Evolutionary conservation across 2,797 vertebrate species (phyloP).

Genomic region (Pelochelys cantorii): DNA sequence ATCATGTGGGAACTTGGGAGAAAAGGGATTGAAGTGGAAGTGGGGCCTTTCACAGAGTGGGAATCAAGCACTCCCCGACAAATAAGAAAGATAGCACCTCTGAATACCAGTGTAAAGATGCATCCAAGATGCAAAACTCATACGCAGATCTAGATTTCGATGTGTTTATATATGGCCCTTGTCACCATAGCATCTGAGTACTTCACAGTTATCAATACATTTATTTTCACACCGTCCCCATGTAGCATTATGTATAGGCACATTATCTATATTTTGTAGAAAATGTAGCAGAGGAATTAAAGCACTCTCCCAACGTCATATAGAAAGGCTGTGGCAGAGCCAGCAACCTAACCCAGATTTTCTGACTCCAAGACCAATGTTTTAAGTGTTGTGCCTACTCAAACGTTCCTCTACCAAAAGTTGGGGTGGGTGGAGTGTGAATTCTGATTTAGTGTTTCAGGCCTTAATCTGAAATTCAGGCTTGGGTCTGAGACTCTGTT

Average conservation of each 20-base stretch:
- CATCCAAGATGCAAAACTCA: background rate
- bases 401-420: background rate
- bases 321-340: background rate
- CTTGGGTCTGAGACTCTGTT: background rate
- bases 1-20: no score
- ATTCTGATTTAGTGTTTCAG: background rate
- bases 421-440: background rate
- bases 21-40: no score
- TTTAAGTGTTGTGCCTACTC: background rate
- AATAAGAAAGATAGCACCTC: no score
- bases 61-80: no score
- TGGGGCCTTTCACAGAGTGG: no score
- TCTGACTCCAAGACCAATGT: background rate
- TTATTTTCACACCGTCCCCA: background rate
- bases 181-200: background rate
- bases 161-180: background rate
- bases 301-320: background rate
- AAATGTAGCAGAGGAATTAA: background rate
- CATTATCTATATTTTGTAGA: background rate
- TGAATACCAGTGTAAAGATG: background rate
- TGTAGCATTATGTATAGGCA: background rate
- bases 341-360: background rate
- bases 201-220: accelerated
- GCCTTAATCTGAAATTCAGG: background rate
- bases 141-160: background rate